A percentile compares a stretch with the other conserved stretches of the same genome.
phyloP scores from a whole-genome alignment of 2,888 invertebrate species.

The Sepioteuthis lessoniana region DNA sequence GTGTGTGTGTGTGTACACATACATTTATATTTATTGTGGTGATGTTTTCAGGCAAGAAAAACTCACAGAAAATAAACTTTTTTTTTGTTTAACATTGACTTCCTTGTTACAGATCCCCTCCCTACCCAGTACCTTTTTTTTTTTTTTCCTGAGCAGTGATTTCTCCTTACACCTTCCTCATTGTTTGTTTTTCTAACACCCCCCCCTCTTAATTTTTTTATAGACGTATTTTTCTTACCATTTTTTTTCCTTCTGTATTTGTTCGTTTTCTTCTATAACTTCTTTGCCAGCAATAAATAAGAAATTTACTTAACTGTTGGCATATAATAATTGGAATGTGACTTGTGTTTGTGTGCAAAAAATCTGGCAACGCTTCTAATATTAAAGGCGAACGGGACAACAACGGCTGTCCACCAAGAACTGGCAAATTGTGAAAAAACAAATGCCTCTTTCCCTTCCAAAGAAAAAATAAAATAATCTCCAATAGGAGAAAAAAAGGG shows the following conservation, averaged over 20 bases:
- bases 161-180: not conserved
- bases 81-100: not conserved
- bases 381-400: constrained; percentile 7
- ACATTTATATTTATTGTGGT: not conserved
- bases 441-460: not conserved
- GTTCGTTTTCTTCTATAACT: not conserved
- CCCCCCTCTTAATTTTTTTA: not conserved
- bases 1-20: not conserved
- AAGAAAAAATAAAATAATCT: not conserved
- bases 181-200: not conserved
- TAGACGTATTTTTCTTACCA: not conserved
- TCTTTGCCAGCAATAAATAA: constrained; percentile 21
- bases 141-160: not conserved
- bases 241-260: not conserved
- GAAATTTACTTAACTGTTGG: constrained; percentile 33
- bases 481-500: not conserved
- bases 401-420: constrained; percentile 25
- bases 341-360: constrained; percentile 1
- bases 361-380: not conserved
- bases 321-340: constrained; percentile 33
- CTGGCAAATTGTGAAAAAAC: not conserved
- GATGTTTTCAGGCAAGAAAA: constrained; percentile 21
- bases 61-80: not conserved
- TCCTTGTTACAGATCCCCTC: not conserved
- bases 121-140: not conserved